Conservation (phyloP, 2,888 invertebrate species). For the Oligia strigilis region DNA sequence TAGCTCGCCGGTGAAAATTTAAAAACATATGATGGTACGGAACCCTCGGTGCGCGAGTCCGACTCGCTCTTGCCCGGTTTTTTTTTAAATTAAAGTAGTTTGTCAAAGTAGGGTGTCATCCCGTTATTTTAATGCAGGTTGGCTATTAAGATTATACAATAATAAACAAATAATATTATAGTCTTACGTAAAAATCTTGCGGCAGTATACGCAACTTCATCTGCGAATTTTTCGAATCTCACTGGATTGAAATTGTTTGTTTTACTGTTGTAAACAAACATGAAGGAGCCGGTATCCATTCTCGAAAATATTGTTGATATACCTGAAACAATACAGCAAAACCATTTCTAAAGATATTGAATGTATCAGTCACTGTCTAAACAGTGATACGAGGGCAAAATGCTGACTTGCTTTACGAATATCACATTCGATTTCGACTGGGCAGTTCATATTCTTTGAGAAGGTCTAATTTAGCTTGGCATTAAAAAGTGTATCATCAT, state of each 20-base stretch:
- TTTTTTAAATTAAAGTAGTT: background rate
- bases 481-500: background rate
- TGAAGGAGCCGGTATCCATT: constrained; percentile 84
- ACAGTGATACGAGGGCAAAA: background rate
- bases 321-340: constrained; percentile 75
- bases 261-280: constrained; percentile 83
- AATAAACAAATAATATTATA: background rate
- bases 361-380: background rate
- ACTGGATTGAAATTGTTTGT: constrained; percentile 70
- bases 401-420: background rate
- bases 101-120: background rate
- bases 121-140: background rate
- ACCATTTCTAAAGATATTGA: background rate
- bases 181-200: constrained; percentile 85
- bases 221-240: constrained; percentile 79
- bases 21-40: no score
- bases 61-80: no score
- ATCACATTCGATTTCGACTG: background rate
- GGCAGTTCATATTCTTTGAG: background rate
- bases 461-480: background rate
- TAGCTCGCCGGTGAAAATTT: no score
- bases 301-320: constrained; percentile 82
- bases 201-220: constrained; percentile 78
- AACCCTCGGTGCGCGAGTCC: no score
- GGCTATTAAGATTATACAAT: background rate